Conservation (phyloP, 1,140 invertebrate genomes). For the Bombus waltoni region DNA sequence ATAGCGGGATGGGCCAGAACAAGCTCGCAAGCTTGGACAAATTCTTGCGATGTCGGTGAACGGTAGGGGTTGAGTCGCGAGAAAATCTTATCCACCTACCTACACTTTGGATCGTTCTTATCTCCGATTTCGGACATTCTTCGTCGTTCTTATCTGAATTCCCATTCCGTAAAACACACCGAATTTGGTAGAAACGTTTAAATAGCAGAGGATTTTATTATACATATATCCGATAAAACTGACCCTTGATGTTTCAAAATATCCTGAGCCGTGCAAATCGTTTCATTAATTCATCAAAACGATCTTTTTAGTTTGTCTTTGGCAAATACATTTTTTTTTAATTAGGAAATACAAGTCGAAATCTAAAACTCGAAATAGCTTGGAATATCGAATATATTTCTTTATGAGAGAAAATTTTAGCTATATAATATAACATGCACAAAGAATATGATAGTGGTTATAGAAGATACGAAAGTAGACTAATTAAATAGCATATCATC, state of each 20-base stretch:
- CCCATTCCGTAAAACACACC: not conserved
- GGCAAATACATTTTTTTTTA: not conserved
- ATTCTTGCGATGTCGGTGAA: conserved; percentile 58
- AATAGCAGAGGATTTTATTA: not conserved
- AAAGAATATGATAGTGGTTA: not conserved
- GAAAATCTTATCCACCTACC: conserved; percentile 36
- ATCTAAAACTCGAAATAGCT: too few species aligned
- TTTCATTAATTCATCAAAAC: not conserved
- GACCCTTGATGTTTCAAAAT: not conserved
- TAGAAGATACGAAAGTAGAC: not conserved
- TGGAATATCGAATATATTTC: not conserved
- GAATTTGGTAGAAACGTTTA: not conserved
- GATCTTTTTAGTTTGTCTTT: not conserved
- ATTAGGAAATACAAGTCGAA: not conserved
- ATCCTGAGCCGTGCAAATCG: not conserved
- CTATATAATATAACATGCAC: not conserved
- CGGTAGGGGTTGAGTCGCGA: conserved; percentile 45
- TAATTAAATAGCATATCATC: not conserved
- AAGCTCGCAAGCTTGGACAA: conserved; percentile 49
- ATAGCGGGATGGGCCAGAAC: conserved; percentile 35
- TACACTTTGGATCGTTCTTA: conserved; percentile 42
- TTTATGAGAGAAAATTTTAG: not conserved
- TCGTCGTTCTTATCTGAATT: conserved; percentile 24
- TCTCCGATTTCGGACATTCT: conserved; percentile 45
- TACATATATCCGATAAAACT: not conserved